Percentiles rank a stretch among this genome's conserved stretches.
Conservation (phyloP, 1,140 invertebrate genomes). For the Danaus melanippus region DNA sequence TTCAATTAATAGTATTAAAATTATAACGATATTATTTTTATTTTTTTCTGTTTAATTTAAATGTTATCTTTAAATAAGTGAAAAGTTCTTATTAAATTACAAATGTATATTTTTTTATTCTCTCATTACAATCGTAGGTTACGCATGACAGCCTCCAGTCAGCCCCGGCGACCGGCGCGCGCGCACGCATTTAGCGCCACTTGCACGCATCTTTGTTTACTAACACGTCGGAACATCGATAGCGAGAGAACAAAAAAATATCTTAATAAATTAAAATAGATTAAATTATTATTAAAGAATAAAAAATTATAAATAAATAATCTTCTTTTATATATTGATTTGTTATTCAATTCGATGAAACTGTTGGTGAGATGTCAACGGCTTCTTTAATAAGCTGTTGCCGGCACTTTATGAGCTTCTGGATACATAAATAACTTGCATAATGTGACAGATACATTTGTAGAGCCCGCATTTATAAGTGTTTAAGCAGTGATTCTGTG, state of each 20-base stretch:
- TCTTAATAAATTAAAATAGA: constrained; percentile 10
- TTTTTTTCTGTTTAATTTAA: too few species aligned
- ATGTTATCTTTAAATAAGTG: too few species aligned
- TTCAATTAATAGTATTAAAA: too few species aligned
- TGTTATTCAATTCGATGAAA: constrained; percentile 50
- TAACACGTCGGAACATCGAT: constrained; percentile 26
- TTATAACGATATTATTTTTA: too few species aligned
- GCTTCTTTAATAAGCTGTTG: constrained; percentile 50
- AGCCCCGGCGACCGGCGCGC: constrained; percentile 50
- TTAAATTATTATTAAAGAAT: constrained; percentile 5
- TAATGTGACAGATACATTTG: constrained; percentile 67
- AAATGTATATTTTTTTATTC: constrained; percentile 17
- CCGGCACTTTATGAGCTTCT: constrained; percentile 45
- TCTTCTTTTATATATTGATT: constrained; percentile 17
- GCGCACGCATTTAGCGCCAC: constrained; percentile 48
- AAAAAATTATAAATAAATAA: constrained; percentile 2
- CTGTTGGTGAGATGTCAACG: constrained; percentile 60
- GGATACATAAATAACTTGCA: constrained; percentile 55
- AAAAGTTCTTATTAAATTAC: too few species aligned
- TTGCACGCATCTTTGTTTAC: constrained; percentile 47
- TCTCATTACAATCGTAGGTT: constrained; percentile 43
- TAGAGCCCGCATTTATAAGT: constrained; percentile 43
- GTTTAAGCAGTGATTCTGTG: constrained; percentile 43
- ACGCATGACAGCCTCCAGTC: constrained; percentile 60
- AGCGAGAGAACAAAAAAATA: constrained; percentile 25